Conservation (phyloP, 2,888 invertebrate species). For the Orthonychiurus folsomi region DNA sequence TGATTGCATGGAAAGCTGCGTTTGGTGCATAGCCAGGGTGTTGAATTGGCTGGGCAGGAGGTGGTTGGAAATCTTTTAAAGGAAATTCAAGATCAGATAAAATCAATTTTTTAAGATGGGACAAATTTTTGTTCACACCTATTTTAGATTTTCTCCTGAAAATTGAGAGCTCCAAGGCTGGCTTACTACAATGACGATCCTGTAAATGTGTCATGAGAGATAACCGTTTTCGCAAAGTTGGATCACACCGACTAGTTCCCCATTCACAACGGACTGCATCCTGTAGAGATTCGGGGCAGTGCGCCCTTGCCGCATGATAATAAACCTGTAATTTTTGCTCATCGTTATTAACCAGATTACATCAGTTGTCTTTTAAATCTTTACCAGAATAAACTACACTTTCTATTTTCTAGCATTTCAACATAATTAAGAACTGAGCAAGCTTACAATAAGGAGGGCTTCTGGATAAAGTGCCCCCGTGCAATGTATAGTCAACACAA, state of each 20-base stretch:
- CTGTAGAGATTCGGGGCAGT: constrained; percentile 58
- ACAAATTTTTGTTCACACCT: constrained; percentile 21
- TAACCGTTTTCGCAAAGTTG: constrained; percentile 78
- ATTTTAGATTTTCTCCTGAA: constrained; percentile 39
- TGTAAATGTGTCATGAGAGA: constrained; percentile 93
- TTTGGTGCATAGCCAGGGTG: constrained; percentile 87
- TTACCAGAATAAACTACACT: too few relatives aligned
- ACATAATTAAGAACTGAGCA: too few relatives aligned
- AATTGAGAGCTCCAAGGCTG: constrained; percentile 36
- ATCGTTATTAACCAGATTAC: too few relatives aligned
- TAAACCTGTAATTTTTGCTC: constrained; percentile 57
- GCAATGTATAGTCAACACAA: too few relatives aligned
- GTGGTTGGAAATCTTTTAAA: constrained; percentile 46
- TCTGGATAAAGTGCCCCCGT: too few relatives aligned
- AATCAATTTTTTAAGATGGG: not conserved
- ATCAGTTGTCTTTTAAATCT: too few relatives aligned
- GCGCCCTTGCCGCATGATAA: constrained; percentile 73
- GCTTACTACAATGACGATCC: constrained; percentile 70
- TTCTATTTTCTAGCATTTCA: too few relatives aligned
- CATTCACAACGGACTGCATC: constrained; percentile 80
- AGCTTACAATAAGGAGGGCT: too few relatives aligned
- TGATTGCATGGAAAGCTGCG: constrained; percentile 93
- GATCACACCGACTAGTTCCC: constrained; percentile 68
- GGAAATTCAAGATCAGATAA: constrained; percentile 7
- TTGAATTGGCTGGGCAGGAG: constrained; percentile 53